phyloP scores from a whole-genome alignment of 2,888 invertebrate species.

The Calameuta idolon region DNA sequence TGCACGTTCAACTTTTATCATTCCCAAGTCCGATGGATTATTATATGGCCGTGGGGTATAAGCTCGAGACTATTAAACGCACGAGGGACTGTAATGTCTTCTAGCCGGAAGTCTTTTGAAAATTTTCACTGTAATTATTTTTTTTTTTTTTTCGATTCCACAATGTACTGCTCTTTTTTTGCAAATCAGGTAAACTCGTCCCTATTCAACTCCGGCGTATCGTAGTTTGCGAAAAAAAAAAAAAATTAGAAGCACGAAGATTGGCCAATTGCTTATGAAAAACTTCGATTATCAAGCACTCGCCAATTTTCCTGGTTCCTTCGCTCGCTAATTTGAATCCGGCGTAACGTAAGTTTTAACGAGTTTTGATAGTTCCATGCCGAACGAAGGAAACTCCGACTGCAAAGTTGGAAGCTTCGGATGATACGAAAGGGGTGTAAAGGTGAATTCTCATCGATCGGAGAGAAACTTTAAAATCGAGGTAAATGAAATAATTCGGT shows the following conservation, averaged over 20 bases:
- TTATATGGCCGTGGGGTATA: not conserved
- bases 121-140: not conserved
- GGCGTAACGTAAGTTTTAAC: slow-evolving; percentile 47
- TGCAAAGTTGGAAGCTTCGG: not conserved
- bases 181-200: not conserved
- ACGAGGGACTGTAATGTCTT: not conserved
- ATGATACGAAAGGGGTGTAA: not conserved
- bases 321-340: slow-evolving; percentile 38
- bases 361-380: slow-evolving; percentile 45
- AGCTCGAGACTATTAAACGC: not conserved
- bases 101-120: slow-evolving; percentile 11
- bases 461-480: not conserved
- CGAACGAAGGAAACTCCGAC: not conserved
- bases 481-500: not conserved
- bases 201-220: too few relatives aligned
- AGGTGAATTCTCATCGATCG: not conserved
- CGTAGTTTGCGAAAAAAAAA: too few relatives aligned
- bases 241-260: not conserved
- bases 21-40: slow-evolving; percentile 17
- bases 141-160: not conserved
- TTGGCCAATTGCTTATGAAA: not conserved
- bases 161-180: too few relatives aligned
- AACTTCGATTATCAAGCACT: not conserved
- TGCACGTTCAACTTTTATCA: slow-evolving; percentile 14
- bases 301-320: slow-evolving; percentile 19